phyloP scores from a whole-genome alignment of 2,888 invertebrate genomes.

The Erebia ligea region DNA sequence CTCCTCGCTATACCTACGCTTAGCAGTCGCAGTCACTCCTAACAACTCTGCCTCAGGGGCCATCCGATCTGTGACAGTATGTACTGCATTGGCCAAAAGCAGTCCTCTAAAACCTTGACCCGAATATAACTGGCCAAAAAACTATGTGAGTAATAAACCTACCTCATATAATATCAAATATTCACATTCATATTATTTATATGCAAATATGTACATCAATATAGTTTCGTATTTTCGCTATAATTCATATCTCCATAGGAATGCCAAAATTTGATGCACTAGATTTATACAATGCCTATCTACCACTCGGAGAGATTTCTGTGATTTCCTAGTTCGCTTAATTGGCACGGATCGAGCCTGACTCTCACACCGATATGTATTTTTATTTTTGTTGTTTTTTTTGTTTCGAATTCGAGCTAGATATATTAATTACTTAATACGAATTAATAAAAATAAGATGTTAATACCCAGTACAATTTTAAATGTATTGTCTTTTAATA shows the following conservation, averaged over 20 bases:
- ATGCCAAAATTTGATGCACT: neutral
- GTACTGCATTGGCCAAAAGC: no score
- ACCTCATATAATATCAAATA: neutral
- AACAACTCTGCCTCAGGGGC: no score
- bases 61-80: no score
- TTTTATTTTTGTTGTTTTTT: neutral
- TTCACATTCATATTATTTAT: neutral
- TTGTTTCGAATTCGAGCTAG: no score
- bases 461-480: no score
- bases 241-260: neutral
- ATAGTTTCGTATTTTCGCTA: neutral
- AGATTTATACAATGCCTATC: conserved; percentile 1
- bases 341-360: conserved; percentile 15
- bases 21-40: no score
- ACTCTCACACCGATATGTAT: neutral
- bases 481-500: no score
- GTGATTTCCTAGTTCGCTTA: conserved; percentile 22
- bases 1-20: no score
- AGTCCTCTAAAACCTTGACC: no score
- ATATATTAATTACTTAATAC: no score
- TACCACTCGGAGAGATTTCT: conserved; percentile 8
- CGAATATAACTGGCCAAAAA: no score
- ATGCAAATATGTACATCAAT: neutral
- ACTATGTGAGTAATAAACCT: neutral
- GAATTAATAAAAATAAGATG: no score